Conservation (phyloP, 1,140 invertebrate species). For the Bursaphelenchus mucronatus region DNA sequence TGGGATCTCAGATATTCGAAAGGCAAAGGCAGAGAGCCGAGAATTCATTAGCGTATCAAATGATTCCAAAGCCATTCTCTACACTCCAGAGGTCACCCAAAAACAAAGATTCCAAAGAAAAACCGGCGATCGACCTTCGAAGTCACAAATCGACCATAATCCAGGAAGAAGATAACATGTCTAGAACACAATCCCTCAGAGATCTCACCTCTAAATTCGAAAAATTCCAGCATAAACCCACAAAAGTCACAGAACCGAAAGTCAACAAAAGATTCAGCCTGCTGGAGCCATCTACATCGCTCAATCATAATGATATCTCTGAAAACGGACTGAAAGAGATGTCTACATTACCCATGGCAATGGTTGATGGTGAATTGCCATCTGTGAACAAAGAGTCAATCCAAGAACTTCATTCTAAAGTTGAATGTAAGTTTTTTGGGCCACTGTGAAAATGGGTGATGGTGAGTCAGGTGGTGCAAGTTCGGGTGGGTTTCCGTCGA, state of each 20-base stretch:
- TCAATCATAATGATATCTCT: not conserved
- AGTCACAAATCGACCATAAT: not conserved
- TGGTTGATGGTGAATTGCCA: slow-evolving; percentile 20
- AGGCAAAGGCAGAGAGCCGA: slow-evolving; percentile 27
- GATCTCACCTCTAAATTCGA: slow-evolving; percentile 50
- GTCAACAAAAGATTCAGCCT: slow-evolving; percentile 18
- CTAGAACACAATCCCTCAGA: slow-evolving; percentile 38
- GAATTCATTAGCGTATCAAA: slow-evolving; percentile 13
- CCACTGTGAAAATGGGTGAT: too few species aligned
- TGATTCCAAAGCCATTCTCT: slow-evolving; percentile 25
- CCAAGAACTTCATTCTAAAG: slow-evolving; percentile 39
- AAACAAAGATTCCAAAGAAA: slow-evolving; percentile 1
- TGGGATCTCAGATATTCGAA: slow-evolving; percentile 32
- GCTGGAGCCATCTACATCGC: slow-evolving; percentile 6
- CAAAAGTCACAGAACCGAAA: not conserved
- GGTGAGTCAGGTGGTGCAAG: too few species aligned
- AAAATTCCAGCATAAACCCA: slow-evolving; percentile 2
- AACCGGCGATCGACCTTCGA: not conserved
- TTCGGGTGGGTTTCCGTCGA: too few species aligned
- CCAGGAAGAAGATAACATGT: slow-evolving; percentile 16
- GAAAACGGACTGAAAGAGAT: slow-evolving; percentile 5
- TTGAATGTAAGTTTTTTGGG: slow-evolving; percentile 36
- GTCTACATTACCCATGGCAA: slow-evolving; percentile 21
- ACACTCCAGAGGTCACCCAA: slow-evolving; percentile 34
- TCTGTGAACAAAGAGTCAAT: slow-evolving; percentile 52